phyloP scores from a whole-genome alignment of 2,113 vertebrate species.

The Lampris incognitus region DNA sequence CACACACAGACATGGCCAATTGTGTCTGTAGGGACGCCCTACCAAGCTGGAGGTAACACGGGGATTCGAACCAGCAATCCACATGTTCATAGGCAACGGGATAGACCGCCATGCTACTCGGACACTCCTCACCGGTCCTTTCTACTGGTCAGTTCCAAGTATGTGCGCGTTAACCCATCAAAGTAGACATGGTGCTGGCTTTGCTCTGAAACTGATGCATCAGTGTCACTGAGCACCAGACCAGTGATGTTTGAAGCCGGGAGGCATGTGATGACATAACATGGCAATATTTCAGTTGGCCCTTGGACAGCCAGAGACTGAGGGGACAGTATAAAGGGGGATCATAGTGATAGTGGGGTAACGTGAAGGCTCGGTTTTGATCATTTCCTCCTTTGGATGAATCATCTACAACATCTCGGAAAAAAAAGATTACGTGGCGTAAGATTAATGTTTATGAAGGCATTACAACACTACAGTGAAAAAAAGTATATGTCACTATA shows the following conservation, averaged over 20 bases:
- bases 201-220: neutral
- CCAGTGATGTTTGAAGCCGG: slow-evolving; percentile 1
- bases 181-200: neutral
- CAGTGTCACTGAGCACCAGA: slow-evolving; percentile 13
- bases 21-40: too few species aligned
- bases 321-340: neutral
- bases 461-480: too few species aligned
- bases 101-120: too few species aligned
- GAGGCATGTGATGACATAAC: slow-evolving; percentile 19
- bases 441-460: neutral
- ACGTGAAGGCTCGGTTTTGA: neutral
- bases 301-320: neutral
- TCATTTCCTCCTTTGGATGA: neutral
- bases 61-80: too few species aligned
- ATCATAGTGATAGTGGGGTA: neutral
- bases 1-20: too few species aligned
- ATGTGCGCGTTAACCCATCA: neutral
- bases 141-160: neutral
- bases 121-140: too few species aligned
- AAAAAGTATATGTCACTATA: too few species aligned
- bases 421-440: neutral
- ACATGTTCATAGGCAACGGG: too few species aligned
- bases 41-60: too few species aligned
- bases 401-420: neutral
- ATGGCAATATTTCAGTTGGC: slow-evolving; percentile 33